A percentile compares a stretch with the other conserved stretches of the same genome.
Conservation (phyloP, 1,140 invertebrate genomes). For the Pantala flavescens region DNA sequence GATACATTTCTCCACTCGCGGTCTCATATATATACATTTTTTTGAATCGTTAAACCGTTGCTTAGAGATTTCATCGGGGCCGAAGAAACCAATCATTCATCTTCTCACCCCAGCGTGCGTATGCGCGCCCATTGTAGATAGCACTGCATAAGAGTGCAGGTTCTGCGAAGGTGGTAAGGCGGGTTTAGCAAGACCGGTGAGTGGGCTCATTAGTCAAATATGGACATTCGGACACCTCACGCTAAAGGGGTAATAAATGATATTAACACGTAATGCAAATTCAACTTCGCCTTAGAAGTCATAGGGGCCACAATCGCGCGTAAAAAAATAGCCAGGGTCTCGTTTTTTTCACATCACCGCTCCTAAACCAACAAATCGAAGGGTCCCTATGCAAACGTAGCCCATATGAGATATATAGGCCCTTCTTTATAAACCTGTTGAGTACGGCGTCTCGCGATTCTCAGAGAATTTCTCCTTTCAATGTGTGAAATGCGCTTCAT, state of each 20-base stretch:
- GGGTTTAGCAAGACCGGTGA: constrained; percentile 7
- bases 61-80: neutral
- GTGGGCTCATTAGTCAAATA: constrained; percentile 9
- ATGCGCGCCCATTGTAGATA: neutral
- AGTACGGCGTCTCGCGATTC: too few relatives aligned
- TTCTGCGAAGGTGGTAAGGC: neutral
- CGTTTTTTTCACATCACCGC: too few relatives aligned
- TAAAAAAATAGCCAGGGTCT: too few relatives aligned
- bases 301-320: too few relatives aligned
- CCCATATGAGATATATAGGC: too few relatives aligned
- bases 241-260: neutral
- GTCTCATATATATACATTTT: too few relatives aligned
- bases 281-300: neutral
- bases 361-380: too few relatives aligned
- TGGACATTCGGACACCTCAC: neutral
- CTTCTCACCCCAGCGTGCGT: neutral
- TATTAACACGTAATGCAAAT: constrained; percentile 10
- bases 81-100: constrained; percentile 2
- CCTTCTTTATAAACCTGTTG: too few relatives aligned
- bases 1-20: too few relatives aligned
- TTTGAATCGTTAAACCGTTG: neutral
- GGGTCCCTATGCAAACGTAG: too few relatives aligned
- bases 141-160: neutral
- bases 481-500: too few relatives aligned
- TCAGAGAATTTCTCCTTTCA: too few relatives aligned